Evolutionary conservation across 2,797 vertebrate species (phyloP).

Genomic region (Ciconia nigra): DNA sequence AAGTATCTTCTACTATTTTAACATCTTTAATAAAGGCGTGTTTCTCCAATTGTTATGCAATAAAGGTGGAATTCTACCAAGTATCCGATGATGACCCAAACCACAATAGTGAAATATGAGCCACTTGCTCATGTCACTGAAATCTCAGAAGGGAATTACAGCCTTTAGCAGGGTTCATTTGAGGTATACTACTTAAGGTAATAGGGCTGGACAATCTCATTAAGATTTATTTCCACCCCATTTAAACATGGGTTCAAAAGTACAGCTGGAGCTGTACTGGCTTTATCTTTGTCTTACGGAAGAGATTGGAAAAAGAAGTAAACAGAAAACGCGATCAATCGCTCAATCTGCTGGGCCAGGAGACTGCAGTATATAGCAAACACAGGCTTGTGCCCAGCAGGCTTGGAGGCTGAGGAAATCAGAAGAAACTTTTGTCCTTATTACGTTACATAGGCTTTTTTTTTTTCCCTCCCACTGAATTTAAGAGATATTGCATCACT

Average conservation of each 20-base stretch:
- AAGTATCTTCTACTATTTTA: neutral
- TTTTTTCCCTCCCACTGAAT: neutral
- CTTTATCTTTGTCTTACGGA: conserved; percentile 33
- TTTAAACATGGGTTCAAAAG: conserved; percentile 51
- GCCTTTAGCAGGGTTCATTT: conserved; percentile 33
- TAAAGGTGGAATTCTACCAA: neutral
- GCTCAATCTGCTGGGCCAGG: rapidly evolving
- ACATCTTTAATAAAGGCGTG: neutral
- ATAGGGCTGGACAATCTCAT: conserved; percentile 56
- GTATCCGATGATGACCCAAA: neutral
- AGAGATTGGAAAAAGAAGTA: conserved; percentile 28
- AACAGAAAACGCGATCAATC: neutral
- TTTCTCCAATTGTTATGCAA: neutral
- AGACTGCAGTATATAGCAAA: neutral
- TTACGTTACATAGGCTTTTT: neutral
- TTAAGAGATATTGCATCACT: neutral
- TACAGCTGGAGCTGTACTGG: conserved; percentile 31
- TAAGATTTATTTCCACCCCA: conserved; percentile 49
- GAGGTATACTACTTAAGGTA: conserved; percentile 58
- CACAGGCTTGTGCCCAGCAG: neutral
- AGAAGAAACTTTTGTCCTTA: neutral
- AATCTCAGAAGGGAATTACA: conserved; percentile 38
- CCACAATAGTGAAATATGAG: conserved; percentile 26
- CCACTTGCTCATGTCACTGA: conserved; percentile 2
- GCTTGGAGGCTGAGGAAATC: neutral